Conservation (phyloP, 2,797 vertebrate species). For the Myoxocephalus aenaeus region DNA sequence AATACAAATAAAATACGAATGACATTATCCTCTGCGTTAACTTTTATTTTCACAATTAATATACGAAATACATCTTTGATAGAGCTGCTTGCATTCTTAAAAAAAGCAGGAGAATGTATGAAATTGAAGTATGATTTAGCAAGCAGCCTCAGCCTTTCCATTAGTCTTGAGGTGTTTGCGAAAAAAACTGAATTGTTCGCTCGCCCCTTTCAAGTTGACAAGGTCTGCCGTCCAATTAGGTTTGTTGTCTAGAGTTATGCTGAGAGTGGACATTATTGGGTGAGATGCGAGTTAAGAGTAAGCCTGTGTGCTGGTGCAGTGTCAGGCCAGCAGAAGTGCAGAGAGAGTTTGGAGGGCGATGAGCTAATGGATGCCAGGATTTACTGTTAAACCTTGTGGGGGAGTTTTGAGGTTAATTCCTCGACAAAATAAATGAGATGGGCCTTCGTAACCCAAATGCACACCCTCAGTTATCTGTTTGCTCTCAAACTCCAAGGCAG, state of each 20-base stretch:
- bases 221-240: conserved; percentile 37
- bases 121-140: conserved; percentile 10
- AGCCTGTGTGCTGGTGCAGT: conserved; percentile 19
- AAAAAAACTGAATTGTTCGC: conserved; percentile 25
- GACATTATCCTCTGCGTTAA: neutral
- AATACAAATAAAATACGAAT: neutral
- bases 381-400: conserved; percentile 25
- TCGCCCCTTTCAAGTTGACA: conserved; percentile 44
- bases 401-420: conserved; percentile 32
- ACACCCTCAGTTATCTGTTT: conserved; percentile 24
- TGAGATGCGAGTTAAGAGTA: conserved; percentile 11
- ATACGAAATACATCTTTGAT: neutral
- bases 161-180: conserved; percentile 26
- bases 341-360: conserved; percentile 14
- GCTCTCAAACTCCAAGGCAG: conserved; percentile 28
- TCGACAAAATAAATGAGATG: conserved; percentile 46
- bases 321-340: neutral
- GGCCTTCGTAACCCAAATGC: conserved; percentile 16
- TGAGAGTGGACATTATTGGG: conserved; percentile 27
- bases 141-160: conserved; percentile 31
- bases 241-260: conserved; percentile 40
- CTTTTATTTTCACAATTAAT: neutral
- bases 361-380: conserved; percentile 15
- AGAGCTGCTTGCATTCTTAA: neutral
- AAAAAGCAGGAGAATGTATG: conserved; percentile 13